Base-by-base conservation (phyloP, 2,113 vertebrate genomes). In the Aegithalos caudatus region DNA sequence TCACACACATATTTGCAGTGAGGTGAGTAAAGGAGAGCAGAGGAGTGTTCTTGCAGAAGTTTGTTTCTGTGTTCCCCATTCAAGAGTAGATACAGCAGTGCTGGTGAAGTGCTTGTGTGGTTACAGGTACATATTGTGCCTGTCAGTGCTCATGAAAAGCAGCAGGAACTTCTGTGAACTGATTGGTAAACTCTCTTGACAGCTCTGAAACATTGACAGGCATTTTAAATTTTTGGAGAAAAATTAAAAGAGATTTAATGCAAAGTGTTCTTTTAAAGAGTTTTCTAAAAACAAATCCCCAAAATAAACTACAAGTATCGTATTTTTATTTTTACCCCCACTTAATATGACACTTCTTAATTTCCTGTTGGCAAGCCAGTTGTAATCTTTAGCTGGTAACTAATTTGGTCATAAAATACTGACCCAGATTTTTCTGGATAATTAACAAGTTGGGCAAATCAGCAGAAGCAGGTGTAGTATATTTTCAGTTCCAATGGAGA, bases 401-500 rank as follows among this genome's bases (percentile, higher is more conserved):
- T 93, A 83, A 93, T 94, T 90, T 94, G 93, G 92, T 93, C 92
- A 88, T 92, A 88, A 96, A 96, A 96, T 86, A 96, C 47, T 64
- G 94, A 92, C 88, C 85, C 88, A 94, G 95, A 93, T 96, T 96
- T 97, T 96, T 94, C 87, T 94, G 94, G 76, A 70, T 96, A 96
- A 97, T 96, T 94, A 94, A 82, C 90, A 95, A 93, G 85, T 78
- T 18, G 18, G 76, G 82, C 69, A 97, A 93, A 97, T 74, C 95
- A 86, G 90, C 76, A 88, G 90, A 95, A 91, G 90, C 90, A 97
- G 93, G 93, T 96, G 93, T 93, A 87, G 79, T 92, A 10, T 94
- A 93, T 93, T 95, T 92, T 83, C 92, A 93, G 95, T 93, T 95
- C 54, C 84, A 88, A 58, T 45, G 81, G 82, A 96, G 90, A 93